Base-by-base conservation (phyloP, 2,113 vertebrate species). In the Tachysurus vachellii region DNA sequence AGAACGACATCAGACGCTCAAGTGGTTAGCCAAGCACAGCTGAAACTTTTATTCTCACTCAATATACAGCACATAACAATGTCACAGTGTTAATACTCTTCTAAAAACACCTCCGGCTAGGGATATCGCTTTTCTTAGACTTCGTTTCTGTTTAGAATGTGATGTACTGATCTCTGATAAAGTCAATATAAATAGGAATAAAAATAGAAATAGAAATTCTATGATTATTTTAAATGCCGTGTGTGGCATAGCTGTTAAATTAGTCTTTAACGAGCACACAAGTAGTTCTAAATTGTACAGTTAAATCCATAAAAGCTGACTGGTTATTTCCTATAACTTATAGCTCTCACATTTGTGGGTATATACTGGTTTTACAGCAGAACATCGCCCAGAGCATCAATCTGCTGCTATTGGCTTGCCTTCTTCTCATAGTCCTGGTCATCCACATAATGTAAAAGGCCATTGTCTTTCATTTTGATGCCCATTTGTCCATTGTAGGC, bases 11-110 rank as follows among this genome's bases (percentile, higher is more conserved):
- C 56, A 77, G 42, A 77, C 84, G 54, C 82, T 54, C 68, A 68
- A 53, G 47, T 68, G 82, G 28, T 53, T 53, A 83, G 62, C n/a
- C 79, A 36, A 83, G 47, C 42, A 83, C 53, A 83, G 26, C 82
- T 68, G 42, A 54, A 83, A 68, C 62, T 36, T 42, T 59, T 31
- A 42, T 42, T 80, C 54, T 59, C 31, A 42, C 31, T 80, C 56
- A 36, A 26, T 80, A 80, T 80, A 42, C 28, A 80, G 19, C 42
- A 42, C 1, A 42, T 57, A 31, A 36, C 77, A 56, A 42, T 9
- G 31, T 28, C n/a, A 54, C 23, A 28, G 47, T 80, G 10, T 42
- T 59, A 19, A 42, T 59, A 59, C 36, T 23, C 17, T 80, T 80
- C 14, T 6, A 56, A 56, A 31, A 79, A 19, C n/a, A 56, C 75